These are phyloP conservation scores for Sussaba pulchella DNA, from an alignment of 2,888 invertebrate species.

Conservation along the genomic window DNA sequence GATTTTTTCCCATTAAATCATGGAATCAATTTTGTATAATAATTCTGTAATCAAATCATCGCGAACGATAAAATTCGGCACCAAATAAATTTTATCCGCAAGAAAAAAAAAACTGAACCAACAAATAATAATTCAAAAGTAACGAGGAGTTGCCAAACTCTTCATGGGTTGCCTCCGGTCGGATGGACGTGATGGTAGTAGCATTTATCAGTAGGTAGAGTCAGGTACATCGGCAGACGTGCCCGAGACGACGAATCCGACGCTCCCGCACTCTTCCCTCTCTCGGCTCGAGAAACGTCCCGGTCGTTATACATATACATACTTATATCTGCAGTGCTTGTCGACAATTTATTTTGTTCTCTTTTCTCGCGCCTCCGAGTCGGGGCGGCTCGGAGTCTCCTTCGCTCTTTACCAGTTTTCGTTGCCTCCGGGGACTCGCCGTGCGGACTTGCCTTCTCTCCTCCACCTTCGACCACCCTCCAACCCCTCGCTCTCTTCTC, in stretches of 20 bases:
- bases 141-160: too few species aligned
- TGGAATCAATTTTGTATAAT: too few species aligned
- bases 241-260: slow-evolving; percentile 65
- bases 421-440: slow-evolving; percentile 70
- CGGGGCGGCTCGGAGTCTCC: slow-evolving; percentile 51
- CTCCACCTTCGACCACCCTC: slow-evolving; percentile 18
- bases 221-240: slow-evolving; percentile 68
- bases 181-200: not conserved
- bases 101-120: too few species aligned
- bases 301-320: slow-evolving; percentile 18
- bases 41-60: too few species aligned
- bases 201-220: slow-evolving; percentile 43
- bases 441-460: slow-evolving; percentile 49
- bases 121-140: too few species aligned
- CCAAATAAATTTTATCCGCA: too few species aligned
- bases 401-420: slow-evolving; percentile 71
- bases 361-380: slow-evolving; percentile 65
- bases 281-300: slow-evolving; percentile 19
- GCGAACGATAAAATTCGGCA: too few species aligned
- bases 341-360: slow-evolving; percentile 52
- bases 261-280: slow-evolving; percentile 11
- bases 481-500: too few species aligned
- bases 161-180: too few species aligned
- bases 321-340: slow-evolving; percentile 44
- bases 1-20: too few species aligned